Evolutionary conservation across 2,797 vertebrate genomes (phyloP), one percentile per base, ranked within the genome.

Genomic region (Alectoris magna): DNA sequence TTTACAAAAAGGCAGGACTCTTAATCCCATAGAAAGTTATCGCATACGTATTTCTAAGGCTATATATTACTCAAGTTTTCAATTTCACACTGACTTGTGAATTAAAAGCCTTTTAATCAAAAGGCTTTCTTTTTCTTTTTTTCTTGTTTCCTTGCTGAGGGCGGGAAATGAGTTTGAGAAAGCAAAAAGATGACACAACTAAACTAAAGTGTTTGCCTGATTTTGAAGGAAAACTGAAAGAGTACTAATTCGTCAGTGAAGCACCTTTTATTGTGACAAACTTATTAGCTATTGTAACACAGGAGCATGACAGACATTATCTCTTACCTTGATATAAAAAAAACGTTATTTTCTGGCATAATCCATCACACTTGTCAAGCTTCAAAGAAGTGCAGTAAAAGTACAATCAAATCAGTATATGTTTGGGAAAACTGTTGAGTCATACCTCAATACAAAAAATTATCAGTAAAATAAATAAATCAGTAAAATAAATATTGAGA

Each of bases 261-360:
- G 53, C 39, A 58, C 74, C 26, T 90, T 90, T 67, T 86, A 41
- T 44, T 23, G 6, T 70, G 58, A 94, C 48, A 86, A 86, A 91
- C 24, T 71, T 72, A 70, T 31, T 73, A 77, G 46, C 14, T 81
- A 59, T 41, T 59, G 69, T 23, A 86, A 34, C 77, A 63, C 56
- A 68, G 70, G 19, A 94, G 69, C 19, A 84, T 70, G 58, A 79
- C 13, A 83, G 68, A 70, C 31, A 34, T 26, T 79, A 67, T 49
- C 72, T 72, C 29, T 82, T 91, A 82, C 60, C 23, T 89, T 71
- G 80, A 70, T 38, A 44, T 38, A 95, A 89, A 81, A 84, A 84
- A 84, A 84, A 78, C 34, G 58, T 71, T 31, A 63, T 95, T 94
- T 96, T 90, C 84, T 39, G n/a, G n/a, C 71, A 84, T 14, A 55